Evolutionary conservation across 2,113 vertebrate genomes (phyloP).

Genomic region (Lucifuga dentata): DNA sequence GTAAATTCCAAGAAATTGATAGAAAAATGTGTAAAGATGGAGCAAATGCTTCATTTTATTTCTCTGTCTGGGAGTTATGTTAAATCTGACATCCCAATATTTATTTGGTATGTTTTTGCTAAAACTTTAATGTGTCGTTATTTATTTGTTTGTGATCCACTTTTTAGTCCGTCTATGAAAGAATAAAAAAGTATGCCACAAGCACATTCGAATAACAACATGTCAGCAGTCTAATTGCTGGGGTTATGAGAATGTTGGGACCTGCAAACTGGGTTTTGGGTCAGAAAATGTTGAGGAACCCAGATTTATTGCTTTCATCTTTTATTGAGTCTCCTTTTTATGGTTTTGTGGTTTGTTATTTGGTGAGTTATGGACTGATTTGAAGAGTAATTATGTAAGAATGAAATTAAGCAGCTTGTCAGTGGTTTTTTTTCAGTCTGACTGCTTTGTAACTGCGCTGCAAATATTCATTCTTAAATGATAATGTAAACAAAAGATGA

Average conservation of each 20-base stretch:
- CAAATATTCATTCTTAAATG: constrained; percentile 22
- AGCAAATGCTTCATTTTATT: no score
- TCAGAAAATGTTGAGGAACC: background rate
- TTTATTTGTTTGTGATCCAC: no score
- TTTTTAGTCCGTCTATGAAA: no score
- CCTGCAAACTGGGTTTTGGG: constrained; percentile 1
- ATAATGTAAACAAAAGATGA: constrained; percentile 37
- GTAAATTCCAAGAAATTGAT: no score
- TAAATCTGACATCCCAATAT: no score
- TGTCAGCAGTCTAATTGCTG: no score
- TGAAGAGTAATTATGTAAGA: constrained; percentile 35
- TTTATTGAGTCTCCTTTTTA: constrained; percentile 49
- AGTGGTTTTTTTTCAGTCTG: background rate
- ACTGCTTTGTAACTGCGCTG: background rate
- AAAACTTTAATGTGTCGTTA: no score
- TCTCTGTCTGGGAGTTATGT: no score
- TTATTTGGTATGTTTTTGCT: no score
- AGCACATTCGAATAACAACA: no score
- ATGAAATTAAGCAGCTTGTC: constrained; percentile 33
- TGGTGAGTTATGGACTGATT: constrained; percentile 37
- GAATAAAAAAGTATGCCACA: no score
- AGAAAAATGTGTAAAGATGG: no score
- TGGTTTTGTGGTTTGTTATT: background rate
- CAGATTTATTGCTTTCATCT: constrained; percentile 47
- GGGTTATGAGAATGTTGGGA: background rate